Evolutionary conservation across 2,888 invertebrate species (phyloP), one percentile per base, ranked within the genome.

Genomic region (Crioceris asparagi): DNA sequence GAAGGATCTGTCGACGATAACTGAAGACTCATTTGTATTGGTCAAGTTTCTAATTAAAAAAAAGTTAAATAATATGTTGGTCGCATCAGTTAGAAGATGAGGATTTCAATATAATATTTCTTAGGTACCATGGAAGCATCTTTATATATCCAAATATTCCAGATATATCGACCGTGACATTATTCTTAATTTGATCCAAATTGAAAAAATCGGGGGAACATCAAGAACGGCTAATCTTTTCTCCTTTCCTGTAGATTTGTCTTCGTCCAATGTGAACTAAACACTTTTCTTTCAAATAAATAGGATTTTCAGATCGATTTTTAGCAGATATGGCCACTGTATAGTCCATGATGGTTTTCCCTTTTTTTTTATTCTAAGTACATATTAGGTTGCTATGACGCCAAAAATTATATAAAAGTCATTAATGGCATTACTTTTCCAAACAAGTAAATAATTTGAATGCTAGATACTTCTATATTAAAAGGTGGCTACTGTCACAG

Each of bases 171-270:
- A 7, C 29, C 29, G 11, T 29, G 29, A 11, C 11, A 29, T 29
- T 29, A 29, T 11, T 11, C 29, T 29, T 29, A 7, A 29, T 29
- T 29, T 29, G 29, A 29, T 29, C 7, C 29, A 29, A 29, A 7
- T 11, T 29, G 29, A 29, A 29, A 11, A 29, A 29, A n/a, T 29
- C 8, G 29, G 29, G 14, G 29, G 29, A 29, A 29, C 29, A 29
- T 29, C 29, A n/a, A 29, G 29, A 29, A 29, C 29, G 29, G 29
- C 29, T 29, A 29, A 7, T 29, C 29, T 29, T 29, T 12, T 29
- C 29, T 29, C 29, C 11, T 29, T 29, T 29, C 29, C 12, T 29
- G 29, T 29, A 29, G 29, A 29, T 29, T 29, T 29, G 29, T 11
- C 29, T 29, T 29, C 29, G 29, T 29, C 6, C 29, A 29, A 29